phyloP scores from a whole-genome alignment of 2,113 vertebrate genomes.

The Paratilapia polleni region DNA sequence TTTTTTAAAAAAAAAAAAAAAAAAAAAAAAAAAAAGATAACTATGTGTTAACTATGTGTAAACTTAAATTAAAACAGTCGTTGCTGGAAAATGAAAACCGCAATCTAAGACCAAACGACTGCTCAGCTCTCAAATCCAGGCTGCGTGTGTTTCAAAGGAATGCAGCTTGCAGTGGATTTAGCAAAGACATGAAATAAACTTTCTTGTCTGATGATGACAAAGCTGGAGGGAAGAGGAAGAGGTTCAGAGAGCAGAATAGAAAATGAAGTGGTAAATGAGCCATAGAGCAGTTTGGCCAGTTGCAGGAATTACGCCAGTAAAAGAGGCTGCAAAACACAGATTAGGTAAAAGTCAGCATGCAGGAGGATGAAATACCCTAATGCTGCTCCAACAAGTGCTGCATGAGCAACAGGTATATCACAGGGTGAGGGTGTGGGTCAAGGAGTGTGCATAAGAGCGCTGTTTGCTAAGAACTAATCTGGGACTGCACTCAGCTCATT shows the following conservation, averaged over 20 bases:
- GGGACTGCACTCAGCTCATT: neutral
- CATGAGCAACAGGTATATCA: slow-evolving; percentile 49
- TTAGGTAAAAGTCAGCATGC: slow-evolving; percentile 25
- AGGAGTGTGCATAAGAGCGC: neutral
- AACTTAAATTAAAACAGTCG: neutral
- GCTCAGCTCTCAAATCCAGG: neutral
- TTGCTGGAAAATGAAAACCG: neutral
- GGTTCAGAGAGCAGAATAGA: neutral
- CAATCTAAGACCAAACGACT: neutral
- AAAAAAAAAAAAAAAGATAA: no score
- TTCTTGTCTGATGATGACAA: neutral
- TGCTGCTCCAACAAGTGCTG: slow-evolving; percentile 32
- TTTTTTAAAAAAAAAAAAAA: no score
- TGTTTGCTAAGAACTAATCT: neutral
- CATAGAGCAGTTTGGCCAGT: neutral
- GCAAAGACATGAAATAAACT: neutral
- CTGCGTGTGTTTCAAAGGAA: neutral
- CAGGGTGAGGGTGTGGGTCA: neutral
- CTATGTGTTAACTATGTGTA: neutral
- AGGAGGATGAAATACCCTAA: slow-evolving; percentile 6
- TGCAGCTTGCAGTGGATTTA: neutral
- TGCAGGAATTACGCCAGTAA: slow-evolving; percentile 22
- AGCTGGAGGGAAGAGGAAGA: neutral
- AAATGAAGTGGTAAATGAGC: neutral
- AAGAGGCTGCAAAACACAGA: slow-evolving; percentile 19